Evolutionary conservation across 1,140 invertebrate species (phyloP), one percentile per base, ranked within the genome.

Genomic region (Drosophila subpulchrella): DNA sequence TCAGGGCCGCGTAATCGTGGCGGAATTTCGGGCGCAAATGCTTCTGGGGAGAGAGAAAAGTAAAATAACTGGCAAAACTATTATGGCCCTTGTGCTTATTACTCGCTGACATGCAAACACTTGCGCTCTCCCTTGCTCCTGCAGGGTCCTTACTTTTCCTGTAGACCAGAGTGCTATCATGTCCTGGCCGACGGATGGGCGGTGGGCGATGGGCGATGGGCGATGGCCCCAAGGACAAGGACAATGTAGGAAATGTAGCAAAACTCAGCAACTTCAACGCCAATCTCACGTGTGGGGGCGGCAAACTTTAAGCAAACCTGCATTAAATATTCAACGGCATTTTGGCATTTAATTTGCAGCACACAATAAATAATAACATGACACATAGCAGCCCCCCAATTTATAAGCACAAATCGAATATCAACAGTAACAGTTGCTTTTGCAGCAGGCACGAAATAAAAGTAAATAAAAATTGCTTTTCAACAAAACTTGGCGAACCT

Each of bases 401-500:
- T 80, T 82, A 82, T 78, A 79, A 76, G 75, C 75, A 67, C 68
- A 61, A 88, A 79, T 88, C 76, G 84, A 68, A 65, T 63, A 62
- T 71, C 61, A 27, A 5, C 54, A 44, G 55, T 34, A 67, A 68
- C 46, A 53, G 60, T 51, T 63, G 15, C 32, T 30, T n/a, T 36
- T 15, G 17, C 39, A n/a, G 24, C 47, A 20, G 30, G 38, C 60
- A 55, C 13, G 50, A 47, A 66, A 65, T 63, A 84, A 81, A 89
- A 89, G 83, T 89, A 89, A 90, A 84, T 90, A 89, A 89, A 88
- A 89, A 90, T 90, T 81, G 85, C 77, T 89, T 89, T 89, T 89
- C 84, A 89, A 84, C 84, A 56, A 89, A 89, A 90, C 80, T 84
- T 90, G 66, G 61, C 80, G 81, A 89, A 81, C 77, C 85, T 89